phyloP scores from a whole-genome alignment of 2,888 invertebrate species.

The Nebria brevicollis region DNA sequence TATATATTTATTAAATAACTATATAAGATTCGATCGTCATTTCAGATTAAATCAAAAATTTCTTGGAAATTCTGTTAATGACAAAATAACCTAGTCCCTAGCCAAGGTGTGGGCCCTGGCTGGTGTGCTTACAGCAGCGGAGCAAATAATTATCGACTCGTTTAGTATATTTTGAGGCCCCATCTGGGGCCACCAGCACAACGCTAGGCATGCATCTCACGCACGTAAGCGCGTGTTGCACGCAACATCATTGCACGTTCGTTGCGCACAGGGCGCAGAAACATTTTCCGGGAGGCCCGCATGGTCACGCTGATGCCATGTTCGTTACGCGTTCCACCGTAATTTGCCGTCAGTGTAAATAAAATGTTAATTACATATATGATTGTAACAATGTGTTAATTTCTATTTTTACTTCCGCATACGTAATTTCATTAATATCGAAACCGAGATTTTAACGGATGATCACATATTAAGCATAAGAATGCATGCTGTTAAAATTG shows the following conservation, averaged over 20 bases:
- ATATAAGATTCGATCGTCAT: background rate
- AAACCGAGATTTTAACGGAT: background rate
- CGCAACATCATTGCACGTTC: background rate
- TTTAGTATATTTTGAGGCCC: slow-evolving; percentile 20
- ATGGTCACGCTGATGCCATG: slow-evolving; percentile 29
- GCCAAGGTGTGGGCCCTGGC: background rate
- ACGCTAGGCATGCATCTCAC: slow-evolving; percentile 30
- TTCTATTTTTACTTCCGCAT: background rate
- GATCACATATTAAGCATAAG: background rate
- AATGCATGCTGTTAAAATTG: background rate
- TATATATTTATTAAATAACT: background rate
- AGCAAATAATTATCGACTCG: slow-evolving; percentile 41
- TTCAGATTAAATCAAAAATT: slow-evolving; percentile 28
- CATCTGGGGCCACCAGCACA: slow-evolving; percentile 10
- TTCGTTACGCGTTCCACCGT: slow-evolving; percentile 36
- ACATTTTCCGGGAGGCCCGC: background rate
- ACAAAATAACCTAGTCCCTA: slow-evolving; percentile 34
- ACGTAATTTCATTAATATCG: background rate
- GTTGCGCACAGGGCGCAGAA: background rate
- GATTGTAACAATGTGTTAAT: slow-evolving; percentile 9
- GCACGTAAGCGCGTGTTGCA: slow-evolving; percentile 35
- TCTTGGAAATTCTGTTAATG: slow-evolving; percentile 35
- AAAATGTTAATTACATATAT: slow-evolving; percentile 33
- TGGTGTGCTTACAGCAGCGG: slow-evolving; percentile 5
- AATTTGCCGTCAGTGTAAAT: slow-evolving; percentile 29